phyloP scores from a whole-genome alignment of 2,797 vertebrate genomes.

The Labeo calbasu region DNA sequence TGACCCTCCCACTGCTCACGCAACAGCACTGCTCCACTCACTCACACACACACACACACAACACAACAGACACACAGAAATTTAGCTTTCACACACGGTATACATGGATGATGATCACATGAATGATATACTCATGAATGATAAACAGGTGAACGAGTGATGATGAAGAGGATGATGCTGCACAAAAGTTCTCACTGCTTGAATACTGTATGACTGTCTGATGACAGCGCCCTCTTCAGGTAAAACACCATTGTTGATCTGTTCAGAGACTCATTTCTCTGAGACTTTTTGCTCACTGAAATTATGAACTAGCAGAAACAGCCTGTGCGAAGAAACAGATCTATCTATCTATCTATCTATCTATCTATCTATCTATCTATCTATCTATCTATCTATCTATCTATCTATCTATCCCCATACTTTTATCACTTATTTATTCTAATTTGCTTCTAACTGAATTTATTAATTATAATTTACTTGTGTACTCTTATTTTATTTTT shows the following conservation, averaged over 20 bases:
- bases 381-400: too few species aligned
- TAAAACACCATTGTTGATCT: neutral
- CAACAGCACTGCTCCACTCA: neutral
- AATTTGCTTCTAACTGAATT: too few species aligned
- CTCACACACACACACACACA: neutral
- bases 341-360: neutral
- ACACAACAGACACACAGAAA: neutral
- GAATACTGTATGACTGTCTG: neutral
- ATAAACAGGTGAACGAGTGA: neutral
- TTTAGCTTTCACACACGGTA: neutral
- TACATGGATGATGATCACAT: neutral
- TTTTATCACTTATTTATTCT: too few species aligned
- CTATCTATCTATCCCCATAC: neutral
- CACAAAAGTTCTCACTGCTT: neutral
- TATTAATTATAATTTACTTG: too few species aligned
- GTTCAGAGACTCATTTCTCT: neutral
- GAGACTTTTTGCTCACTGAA: neutral
- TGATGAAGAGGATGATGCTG: too few species aligned
- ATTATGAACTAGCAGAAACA: neutral
- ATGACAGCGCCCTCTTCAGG: neutral
- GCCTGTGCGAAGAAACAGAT: neutral
- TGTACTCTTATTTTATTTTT: too few species aligned
- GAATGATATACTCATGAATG: neutral
- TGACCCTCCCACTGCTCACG: constrained; percentile 20
- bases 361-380: neutral